Conservation (phyloP, 1,140 invertebrate genomes). For the Carposina sasakii region DNA sequence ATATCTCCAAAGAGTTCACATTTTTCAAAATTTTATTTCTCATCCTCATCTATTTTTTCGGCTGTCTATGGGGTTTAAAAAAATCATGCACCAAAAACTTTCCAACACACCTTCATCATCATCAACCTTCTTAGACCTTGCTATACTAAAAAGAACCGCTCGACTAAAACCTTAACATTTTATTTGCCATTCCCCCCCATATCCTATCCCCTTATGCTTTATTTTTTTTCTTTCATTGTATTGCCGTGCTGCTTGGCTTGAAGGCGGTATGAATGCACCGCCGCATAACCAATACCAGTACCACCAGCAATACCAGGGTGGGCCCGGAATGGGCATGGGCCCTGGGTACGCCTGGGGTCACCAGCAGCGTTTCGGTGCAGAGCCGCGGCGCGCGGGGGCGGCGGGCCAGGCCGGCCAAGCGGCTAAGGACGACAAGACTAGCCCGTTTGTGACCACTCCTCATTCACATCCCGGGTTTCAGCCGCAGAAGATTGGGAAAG, state of each 20-base stretch:
- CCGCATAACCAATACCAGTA: slow-evolving; percentile 68
- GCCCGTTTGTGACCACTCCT: slow-evolving; percentile 89
- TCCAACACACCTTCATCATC: slow-evolving; percentile 39
- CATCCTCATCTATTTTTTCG: slow-evolving; percentile 46
- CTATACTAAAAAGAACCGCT: no score
- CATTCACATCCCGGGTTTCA: slow-evolving; percentile 95
- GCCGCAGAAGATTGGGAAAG: slow-evolving; percentile 94
- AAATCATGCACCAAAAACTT: slow-evolving; percentile 45
- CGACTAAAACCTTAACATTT: no score
- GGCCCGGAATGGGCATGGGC: slow-evolving; percentile 36
- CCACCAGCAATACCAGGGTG: slow-evolving; percentile 60
- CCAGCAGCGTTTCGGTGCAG: slow-evolving; percentile 66
- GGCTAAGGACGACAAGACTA: slow-evolving; percentile 77
- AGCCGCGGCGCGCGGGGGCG: slow-evolving; percentile 53
- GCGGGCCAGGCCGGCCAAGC: slow-evolving; percentile 57
- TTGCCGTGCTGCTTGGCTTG: slow-evolving; percentile 69
- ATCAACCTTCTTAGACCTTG: slow-evolving; percentile 29
- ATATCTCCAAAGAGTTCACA: slow-evolving; percentile 57
- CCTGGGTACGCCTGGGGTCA: slow-evolving; percentile 46
- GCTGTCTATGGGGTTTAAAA: slow-evolving; percentile 53
- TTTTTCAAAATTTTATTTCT: slow-evolving; percentile 60
- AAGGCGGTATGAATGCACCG: slow-evolving; percentile 72
- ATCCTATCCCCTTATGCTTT: slow-evolving; percentile 66
- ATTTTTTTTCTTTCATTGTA: slow-evolving; percentile 69
- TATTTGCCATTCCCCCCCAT: slow-evolving; percentile 53